Evolutionary conservation across 2,113 vertebrate genomes (phyloP).

Genomic region (Chloroceryle aenea): DNA sequence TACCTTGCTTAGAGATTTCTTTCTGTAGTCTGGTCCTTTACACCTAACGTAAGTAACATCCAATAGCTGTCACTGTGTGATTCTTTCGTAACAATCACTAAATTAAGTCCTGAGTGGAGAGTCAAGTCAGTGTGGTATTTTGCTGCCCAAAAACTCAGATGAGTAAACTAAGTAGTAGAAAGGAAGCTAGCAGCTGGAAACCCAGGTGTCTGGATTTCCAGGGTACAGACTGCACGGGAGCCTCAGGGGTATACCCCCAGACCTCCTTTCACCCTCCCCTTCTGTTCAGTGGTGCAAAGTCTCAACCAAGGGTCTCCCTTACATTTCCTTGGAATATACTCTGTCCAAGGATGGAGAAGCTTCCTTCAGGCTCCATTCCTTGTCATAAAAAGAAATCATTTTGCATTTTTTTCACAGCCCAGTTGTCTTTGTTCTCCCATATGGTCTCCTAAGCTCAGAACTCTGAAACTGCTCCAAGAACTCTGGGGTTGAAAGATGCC

Average conservation of each 20-base stretch:
- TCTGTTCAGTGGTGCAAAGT: neutral
- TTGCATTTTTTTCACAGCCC: neutral
- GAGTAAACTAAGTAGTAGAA: neutral
- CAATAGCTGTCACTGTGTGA: neutral
- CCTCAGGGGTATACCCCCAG: neutral
- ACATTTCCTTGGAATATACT: neutral
- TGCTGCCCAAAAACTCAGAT: neutral
- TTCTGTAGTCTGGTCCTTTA: neutral
- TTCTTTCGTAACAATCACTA: neutral
- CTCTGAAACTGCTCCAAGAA: slow-evolving; percentile 44
- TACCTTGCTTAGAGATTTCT: neutral
- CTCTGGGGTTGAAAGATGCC: neutral
- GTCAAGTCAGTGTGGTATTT: neutral
- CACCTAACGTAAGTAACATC: neutral
- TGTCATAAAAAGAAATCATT: neutral
- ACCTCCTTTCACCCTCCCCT: neutral
- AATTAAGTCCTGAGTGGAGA: neutral
- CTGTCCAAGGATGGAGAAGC: neutral
- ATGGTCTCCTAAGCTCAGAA: slow-evolving; percentile 10
- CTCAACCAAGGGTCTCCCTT: neutral
- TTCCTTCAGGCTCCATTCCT: neutral
- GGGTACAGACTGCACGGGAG: neutral
- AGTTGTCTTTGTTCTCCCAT: slow-evolving; percentile 38
- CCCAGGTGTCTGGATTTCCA: neutral
- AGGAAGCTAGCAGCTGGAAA: neutral